These are phyloP conservation scores for Passer montanus DNA, from an alignment of 2,113 vertebrate genomes.

Conservation along the genomic window DNA sequence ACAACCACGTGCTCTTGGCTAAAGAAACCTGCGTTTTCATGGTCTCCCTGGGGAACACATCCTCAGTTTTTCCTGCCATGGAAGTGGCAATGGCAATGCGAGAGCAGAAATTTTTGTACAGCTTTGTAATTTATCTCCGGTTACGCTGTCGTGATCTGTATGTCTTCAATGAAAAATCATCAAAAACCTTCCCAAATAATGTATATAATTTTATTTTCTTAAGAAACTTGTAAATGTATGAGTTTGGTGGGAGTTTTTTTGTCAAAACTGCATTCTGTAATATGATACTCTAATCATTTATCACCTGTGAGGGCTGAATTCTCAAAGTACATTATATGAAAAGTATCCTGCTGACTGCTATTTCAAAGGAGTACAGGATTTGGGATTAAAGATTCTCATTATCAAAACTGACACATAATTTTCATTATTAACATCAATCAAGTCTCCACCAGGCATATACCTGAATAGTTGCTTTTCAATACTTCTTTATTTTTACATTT, in stretches of 20 bases:
- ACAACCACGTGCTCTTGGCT: not conserved
- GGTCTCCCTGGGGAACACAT: not conserved
- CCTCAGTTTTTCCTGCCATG: not conserved
- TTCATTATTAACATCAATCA: conserved; percentile 56
- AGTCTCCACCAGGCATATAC: conserved; percentile 7
- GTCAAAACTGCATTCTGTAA: not conserved
- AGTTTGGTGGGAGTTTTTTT: not conserved
- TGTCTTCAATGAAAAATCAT: not conserved
- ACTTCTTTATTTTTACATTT: conserved; percentile 17
- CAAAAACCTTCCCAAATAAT: not conserved
- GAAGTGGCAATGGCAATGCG: not conserved
- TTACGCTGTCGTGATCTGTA: not conserved
- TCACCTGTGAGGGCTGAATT: conserved; percentile 8
- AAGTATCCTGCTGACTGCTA: not conserved
- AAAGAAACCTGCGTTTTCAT: accelerated
- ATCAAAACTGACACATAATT: conserved; percentile 47
- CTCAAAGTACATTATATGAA: not conserved
- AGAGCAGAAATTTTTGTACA: not conserved
- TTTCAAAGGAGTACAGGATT: not conserved
- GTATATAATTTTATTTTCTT: not conserved
- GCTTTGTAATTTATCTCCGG: not conserved
- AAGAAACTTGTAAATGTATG: not conserved
- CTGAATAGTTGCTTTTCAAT: conserved; percentile 11
- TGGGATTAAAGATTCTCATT: conserved; percentile 21
- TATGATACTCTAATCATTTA: not conserved